These are phyloP conservation scores for Encarsia formosa DNA, from an alignment of 2,888 invertebrate species.

Conservation along the genomic window DNA sequence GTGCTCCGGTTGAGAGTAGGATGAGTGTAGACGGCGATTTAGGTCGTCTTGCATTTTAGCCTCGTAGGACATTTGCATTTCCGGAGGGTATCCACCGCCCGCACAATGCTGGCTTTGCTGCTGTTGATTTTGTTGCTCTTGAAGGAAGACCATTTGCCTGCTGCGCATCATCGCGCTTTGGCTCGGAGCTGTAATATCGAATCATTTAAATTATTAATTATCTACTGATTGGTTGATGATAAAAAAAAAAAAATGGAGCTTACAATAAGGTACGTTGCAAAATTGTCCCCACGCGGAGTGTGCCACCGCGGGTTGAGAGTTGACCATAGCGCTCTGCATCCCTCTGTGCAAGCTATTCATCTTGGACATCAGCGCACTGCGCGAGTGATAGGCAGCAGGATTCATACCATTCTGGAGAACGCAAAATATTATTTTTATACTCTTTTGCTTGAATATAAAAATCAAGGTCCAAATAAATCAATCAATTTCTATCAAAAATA, in stretches of 20 bases:
- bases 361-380: slow-evolving; percentile 40
- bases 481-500: too few species aligned
- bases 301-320: not conserved
- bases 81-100: slow-evolving; percentile 29
- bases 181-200: slow-evolving; percentile 25
- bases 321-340: slow-evolving; percentile 34
- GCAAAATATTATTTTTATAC: too few species aligned
- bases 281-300: slow-evolving; percentile 46
- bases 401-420: slow-evolving; percentile 21
- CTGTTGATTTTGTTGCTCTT: slow-evolving; percentile 22
- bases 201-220: not conserved
- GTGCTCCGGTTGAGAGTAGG: slow-evolving; percentile 27
- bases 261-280: slow-evolving; percentile 44
- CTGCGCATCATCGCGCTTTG: slow-evolving; percentile 40
- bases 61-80: slow-evolving; percentile 25
- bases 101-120: slow-evolving; percentile 30
- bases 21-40: slow-evolving; percentile 8
- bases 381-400: slow-evolving; percentile 43
- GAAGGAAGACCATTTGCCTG: slow-evolving; percentile 45
- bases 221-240: not conserved
- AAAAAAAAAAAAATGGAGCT: slow-evolving; percentile 26
- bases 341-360: slow-evolving; percentile 40
- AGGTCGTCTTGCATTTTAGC: slow-evolving; percentile 21
- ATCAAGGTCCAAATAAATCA: too few species aligned
- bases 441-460: too few species aligned